phyloP scores from a whole-genome alignment of 2,113 vertebrate species.

The Cromileptes altivelis region DNA sequence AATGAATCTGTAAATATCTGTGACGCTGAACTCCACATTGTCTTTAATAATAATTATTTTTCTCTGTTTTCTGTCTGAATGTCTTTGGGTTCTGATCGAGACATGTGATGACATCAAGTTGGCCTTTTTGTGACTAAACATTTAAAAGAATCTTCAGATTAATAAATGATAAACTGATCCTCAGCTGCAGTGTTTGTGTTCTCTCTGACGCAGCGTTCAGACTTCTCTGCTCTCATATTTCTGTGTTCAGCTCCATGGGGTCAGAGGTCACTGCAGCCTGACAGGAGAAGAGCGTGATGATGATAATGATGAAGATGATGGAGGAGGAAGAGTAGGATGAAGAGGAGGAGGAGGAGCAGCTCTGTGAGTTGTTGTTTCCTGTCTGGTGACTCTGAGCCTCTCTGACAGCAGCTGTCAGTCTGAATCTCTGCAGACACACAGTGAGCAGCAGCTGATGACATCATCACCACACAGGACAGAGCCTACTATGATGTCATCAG shows the following conservation, averaged over 20 bases:
- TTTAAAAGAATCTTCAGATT: background rate
- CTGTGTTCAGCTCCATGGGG: background rate
- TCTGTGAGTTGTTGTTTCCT: background rate
- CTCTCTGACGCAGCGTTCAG: background rate
- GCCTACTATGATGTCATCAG: conserved; percentile 43
- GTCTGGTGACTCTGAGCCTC: conserved; percentile 20
- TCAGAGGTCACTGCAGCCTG: background rate
- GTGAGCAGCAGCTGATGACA: conserved; percentile 10
- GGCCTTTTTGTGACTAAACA: too few relatives aligned
- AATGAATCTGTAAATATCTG: too few relatives aligned
- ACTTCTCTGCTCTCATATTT: background rate
- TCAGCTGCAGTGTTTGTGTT: background rate
- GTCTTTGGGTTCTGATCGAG: too few relatives aligned
- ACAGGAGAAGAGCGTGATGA: background rate
- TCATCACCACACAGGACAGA: conserved; percentile 6
- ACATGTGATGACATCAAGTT: too few relatives aligned
- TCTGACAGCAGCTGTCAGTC: conserved; percentile 55
- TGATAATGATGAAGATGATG: background rate
- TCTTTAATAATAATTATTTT: too few relatives aligned
- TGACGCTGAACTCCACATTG: too few relatives aligned
- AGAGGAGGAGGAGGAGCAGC: background rate
- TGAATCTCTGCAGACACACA: conserved; percentile 13
- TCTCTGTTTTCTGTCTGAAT: too few relatives aligned
- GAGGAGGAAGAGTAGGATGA: background rate
- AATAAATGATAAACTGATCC: background rate